Evolutionary conservation across 2,888 invertebrate species (phyloP).

Genomic region (Nematopogon swammerdamellus): DNA sequence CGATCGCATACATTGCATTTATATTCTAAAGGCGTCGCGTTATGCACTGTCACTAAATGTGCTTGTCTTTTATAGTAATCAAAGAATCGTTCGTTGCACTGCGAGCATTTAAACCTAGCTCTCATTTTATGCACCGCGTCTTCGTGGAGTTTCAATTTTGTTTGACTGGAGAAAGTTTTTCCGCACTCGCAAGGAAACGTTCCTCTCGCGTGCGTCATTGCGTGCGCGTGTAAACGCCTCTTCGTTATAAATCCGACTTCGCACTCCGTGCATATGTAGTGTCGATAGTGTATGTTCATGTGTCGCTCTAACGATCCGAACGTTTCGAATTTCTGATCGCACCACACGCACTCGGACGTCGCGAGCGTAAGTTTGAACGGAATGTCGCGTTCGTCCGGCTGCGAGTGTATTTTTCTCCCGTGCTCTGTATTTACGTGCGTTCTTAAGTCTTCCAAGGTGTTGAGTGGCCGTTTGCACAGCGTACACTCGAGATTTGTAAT

Average conservation of each 20-base stretch:
- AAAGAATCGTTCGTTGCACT: conserved; percentile 1
- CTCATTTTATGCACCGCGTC: not conserved
- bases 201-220: conserved; percentile 18
- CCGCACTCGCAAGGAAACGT: conserved; percentile 12
- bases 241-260: conserved; percentile 21
- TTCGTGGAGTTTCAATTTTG: not conserved
- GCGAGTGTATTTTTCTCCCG: not conserved
- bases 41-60: conserved; percentile 3
- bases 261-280: conserved; percentile 20
- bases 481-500: conserved; percentile 2
- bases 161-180: not conserved
- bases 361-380: conserved; percentile 1
- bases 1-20: conserved; percentile 2
- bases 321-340: conserved; percentile 1
- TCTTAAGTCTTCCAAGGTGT: not conserved
- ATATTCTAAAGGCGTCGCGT: not conserved
- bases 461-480: not conserved
- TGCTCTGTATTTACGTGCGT: not conserved
- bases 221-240: conserved; percentile 19
- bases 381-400: not conserved
- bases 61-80: not conserved
- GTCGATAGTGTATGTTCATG: conserved; percentile 20
- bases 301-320: conserved; percentile 6
- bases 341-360: not conserved
- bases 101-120: not conserved